Base-by-base conservation (phyloP, 2,888 invertebrate genomes). In the Drosophila villosipedis region DNA sequence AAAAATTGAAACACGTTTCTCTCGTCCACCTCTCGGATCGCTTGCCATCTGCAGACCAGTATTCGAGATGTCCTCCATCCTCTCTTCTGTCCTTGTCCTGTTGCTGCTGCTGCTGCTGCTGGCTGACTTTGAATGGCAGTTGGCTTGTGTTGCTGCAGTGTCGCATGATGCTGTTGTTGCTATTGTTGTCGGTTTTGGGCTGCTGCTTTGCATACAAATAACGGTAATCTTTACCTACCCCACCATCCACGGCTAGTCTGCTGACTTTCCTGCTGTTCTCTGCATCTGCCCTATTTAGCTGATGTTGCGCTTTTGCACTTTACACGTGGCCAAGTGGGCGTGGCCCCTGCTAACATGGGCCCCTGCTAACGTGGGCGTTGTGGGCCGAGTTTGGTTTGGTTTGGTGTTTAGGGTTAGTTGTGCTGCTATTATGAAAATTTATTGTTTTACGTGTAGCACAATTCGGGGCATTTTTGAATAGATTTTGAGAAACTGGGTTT, bases 191-290 rank as follows among this genome's bases (percentile, higher is more conserved):
- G 89, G 77, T 80, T 78, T 76, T 78, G 71, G 78, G 68, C 86
- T 78, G 70, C 76, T 88, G 86, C 83, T 85, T 84, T 85, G 89
- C 84, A 85, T 83, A 81, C 84, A 85, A 89, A 85, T 89, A 85
- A 75, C 72, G 78, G 72, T 79, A 78, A 78, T 83, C 89, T 84
- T 84, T 81, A 71, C 82, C 73, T 69, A 30, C 39, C 65, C 50
- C 35, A 66, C 14, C 28, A 4, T 0, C 19, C 28, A 28, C 28
- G 37, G 4, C 28, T 39, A 28, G 37, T 28, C 43, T 31, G 41
- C 43, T 55, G 54, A 28, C 39, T 70, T 61, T 71, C 60, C 61
- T 59, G 59, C 57, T 55, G 33, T 35, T 30, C 54, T 68, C 43
- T 65, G 60, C 73, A 66, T 70, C 57, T 63, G 50, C 53, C 64